Conservation (phyloP, 2,797 vertebrate genomes). For the Enteromius fasciolatus region DNA sequence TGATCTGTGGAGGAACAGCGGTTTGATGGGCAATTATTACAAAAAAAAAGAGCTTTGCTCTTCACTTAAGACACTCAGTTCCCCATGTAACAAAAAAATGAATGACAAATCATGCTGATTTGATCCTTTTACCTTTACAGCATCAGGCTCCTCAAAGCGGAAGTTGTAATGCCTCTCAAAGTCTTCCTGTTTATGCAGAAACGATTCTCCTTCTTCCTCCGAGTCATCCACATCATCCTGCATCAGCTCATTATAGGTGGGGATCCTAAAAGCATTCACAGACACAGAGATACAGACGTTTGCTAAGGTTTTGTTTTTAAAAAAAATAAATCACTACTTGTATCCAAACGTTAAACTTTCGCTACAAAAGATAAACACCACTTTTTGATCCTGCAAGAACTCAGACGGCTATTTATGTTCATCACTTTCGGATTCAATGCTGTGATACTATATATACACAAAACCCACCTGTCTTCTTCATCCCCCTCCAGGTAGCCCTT, state of each 20-base stretch:
- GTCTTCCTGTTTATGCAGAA: constrained; percentile 85
- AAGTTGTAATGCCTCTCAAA: constrained; percentile 93
- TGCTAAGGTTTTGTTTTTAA: background rate
- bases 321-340: background rate
- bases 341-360: background rate
- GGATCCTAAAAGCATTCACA: constrained; percentile 68
- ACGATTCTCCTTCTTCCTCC: constrained; percentile 87
- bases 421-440: background rate
- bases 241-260: constrained; percentile 74
- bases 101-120: background rate
- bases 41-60: background rate
- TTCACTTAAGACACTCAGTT: background rate
- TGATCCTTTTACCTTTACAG: constrained; percentile 65
- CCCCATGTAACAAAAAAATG: background rate
- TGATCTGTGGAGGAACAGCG: constrained; percentile 69
- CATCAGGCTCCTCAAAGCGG: constrained; percentile 88
- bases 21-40: background rate
- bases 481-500: constrained; percentile 79
- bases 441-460: background rate
- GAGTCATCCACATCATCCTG: constrained; percentile 83
- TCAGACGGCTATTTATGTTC: background rate
- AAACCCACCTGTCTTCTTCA: constrained; percentile 68
- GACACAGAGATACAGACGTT: background rate
- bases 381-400: background rate
- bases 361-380: too few relatives aligned